Conservation (phyloP, 2,888 invertebrate species). For the Isoperla grammatica region DNA sequence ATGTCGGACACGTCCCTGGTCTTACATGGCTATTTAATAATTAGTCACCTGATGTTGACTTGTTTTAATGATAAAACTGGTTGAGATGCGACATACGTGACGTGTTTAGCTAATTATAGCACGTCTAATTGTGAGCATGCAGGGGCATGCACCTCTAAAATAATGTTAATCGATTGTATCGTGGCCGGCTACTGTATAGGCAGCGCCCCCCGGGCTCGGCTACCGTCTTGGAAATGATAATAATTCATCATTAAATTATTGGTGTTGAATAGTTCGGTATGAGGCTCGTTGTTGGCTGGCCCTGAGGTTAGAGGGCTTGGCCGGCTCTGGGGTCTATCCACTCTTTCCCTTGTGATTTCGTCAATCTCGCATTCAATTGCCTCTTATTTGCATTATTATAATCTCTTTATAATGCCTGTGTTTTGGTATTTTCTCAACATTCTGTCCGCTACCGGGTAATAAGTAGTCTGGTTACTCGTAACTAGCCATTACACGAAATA, state of each 20-base stretch:
- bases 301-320: neutral
- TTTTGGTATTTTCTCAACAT: conserved; percentile 15
- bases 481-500: conserved; percentile 29
- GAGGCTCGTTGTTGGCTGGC: neutral
- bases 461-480: conserved; percentile 22
- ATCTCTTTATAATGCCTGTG: conserved; percentile 7
- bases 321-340: conserved; percentile 3
- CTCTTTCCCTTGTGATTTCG: neutral
- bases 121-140: too few species aligned
- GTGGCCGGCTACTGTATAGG: too few species aligned
- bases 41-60: too few species aligned
- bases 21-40: too few species aligned
- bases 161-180: too few species aligned
- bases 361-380: conserved; percentile 14
- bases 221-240: conserved; percentile 10
- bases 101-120: too few species aligned
- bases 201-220: too few species aligned
- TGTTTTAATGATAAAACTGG: too few species aligned
- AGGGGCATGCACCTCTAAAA: too few species aligned
- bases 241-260: conserved; percentile 19
- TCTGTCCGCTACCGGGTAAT: conserved; percentile 30
- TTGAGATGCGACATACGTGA: too few species aligned
- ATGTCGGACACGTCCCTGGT: too few species aligned
- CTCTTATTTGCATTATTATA: conserved; percentile 19
- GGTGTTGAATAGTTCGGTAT: conserved; percentile 13